phyloP scores from a whole-genome alignment of 2,888 invertebrate species.

The Dicranocentrus wangi region DNA sequence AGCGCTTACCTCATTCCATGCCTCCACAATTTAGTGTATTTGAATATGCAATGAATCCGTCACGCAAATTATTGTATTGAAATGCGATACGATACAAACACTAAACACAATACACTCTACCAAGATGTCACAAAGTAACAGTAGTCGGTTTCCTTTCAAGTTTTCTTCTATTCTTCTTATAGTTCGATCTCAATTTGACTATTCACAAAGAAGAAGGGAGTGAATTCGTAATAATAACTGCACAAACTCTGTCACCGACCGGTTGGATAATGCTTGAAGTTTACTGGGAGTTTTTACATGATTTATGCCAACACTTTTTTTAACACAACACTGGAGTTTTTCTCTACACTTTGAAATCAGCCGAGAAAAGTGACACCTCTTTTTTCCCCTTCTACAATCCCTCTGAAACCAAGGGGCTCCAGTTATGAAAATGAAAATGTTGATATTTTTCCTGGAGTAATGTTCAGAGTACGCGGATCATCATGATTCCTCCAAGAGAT shows the following conservation, averaged over 20 bases:
- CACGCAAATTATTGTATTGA: constrained; percentile 12
- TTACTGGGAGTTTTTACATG: too few species aligned
- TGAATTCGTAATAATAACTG: not conserved
- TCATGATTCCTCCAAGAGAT: constrained; percentile 10
- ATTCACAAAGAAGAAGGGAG: too few species aligned
- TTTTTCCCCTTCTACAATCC: not conserved
- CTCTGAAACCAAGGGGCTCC: too few species aligned
- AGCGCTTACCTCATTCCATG: too few species aligned
- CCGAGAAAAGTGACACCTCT: constrained; percentile 51
- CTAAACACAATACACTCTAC: not conserved
- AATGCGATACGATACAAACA: constrained; percentile 1
- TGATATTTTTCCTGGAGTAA: constrained; percentile 5
- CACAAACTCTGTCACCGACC: not conserved
- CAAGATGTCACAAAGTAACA: not conserved
- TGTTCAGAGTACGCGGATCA: not conserved
- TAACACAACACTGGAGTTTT: too few species aligned
- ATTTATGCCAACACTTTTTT: too few species aligned
- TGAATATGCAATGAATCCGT: constrained; percentile 8
- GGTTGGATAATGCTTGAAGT: too few species aligned
- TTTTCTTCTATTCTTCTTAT: not conserved
- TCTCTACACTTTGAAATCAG: not conserved
- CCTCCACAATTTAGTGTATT: too few species aligned
- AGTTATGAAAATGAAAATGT: too few species aligned
- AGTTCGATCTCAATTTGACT: too few species aligned
- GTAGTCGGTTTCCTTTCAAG: constrained; percentile 29